These are phyloP conservation scores for Bombus pascuorum DNA, from an alignment of 1,140 invertebrate genomes.

Conservation along the genomic window DNA sequence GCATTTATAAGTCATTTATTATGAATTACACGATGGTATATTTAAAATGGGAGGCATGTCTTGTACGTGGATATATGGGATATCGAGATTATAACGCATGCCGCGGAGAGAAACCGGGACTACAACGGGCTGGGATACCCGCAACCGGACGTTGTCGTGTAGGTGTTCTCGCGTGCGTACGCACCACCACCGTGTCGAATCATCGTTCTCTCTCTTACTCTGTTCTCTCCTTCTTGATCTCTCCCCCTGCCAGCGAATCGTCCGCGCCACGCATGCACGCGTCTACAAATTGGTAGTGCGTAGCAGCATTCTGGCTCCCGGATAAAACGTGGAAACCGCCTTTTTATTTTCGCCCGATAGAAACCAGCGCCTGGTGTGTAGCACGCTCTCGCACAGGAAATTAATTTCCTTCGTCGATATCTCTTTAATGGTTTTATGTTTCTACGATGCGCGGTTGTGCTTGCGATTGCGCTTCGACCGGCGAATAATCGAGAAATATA, in stretches of 20 bases:
- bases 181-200: conserved; percentile 32
- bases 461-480: background rate
- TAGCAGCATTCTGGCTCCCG: conserved; percentile 63
- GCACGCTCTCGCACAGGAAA: conserved; percentile 14
- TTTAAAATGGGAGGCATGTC: conserved; percentile 82
- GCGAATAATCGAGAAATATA: background rate
- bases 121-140: conserved; percentile 56
- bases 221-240: background rate
- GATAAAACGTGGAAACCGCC: conserved; percentile 59
- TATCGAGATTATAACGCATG: conserved; percentile 82
- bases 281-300: conserved; percentile 68
- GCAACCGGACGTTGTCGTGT: conserved; percentile 64
- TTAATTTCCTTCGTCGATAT: conserved; percentile 29
- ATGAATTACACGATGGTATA: conserved; percentile 83
- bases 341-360: conserved; percentile 26
- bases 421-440: conserved; percentile 16
- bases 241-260: conserved; percentile 1
- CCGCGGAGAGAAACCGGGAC: conserved; percentile 60
- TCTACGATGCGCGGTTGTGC: background rate
- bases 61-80: conserved; percentile 81
- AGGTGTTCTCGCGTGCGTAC: conserved; percentile 59
- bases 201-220: background rate
- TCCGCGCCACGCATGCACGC: conserved; percentile 53
- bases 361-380: conserved; percentile 5
- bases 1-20: conserved; percentile 83